Conservation (phyloP, 2,888 invertebrate genomes). For the Agrochola litura region DNA sequence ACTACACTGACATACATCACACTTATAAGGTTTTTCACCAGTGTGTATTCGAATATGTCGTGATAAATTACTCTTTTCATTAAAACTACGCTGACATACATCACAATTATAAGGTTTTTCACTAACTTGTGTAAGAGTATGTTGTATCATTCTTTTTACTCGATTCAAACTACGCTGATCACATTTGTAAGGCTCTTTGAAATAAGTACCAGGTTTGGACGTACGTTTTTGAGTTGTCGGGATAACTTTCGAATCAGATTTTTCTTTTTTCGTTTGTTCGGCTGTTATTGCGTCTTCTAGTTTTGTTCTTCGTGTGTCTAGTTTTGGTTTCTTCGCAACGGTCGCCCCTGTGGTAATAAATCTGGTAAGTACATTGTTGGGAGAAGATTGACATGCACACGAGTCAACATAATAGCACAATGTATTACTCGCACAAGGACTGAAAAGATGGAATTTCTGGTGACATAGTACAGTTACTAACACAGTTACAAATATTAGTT, state of each 20-base stretch:
- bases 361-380: neutral
- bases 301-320: neutral
- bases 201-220: neutral
- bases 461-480: no score
- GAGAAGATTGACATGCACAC: neutral
- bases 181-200: neutral
- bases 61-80: neutral
- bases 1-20: no score
- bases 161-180: neutral
- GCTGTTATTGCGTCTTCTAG: neutral
- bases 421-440: no score
- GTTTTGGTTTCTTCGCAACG: neutral
- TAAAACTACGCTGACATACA: neutral
- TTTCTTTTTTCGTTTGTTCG: neutral
- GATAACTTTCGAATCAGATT: neutral
- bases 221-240: neutral
- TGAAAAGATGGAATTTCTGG: no score
- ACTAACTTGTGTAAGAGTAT: neutral
- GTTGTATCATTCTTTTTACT: neutral
- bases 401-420: no score
- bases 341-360: neutral
- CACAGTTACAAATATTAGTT: no score
- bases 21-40: neutral
- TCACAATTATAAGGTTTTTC: neutral
- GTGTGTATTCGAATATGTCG: neutral